Conservation (phyloP, 2,888 invertebrate species). For the Entomobrya proxima region DNA sequence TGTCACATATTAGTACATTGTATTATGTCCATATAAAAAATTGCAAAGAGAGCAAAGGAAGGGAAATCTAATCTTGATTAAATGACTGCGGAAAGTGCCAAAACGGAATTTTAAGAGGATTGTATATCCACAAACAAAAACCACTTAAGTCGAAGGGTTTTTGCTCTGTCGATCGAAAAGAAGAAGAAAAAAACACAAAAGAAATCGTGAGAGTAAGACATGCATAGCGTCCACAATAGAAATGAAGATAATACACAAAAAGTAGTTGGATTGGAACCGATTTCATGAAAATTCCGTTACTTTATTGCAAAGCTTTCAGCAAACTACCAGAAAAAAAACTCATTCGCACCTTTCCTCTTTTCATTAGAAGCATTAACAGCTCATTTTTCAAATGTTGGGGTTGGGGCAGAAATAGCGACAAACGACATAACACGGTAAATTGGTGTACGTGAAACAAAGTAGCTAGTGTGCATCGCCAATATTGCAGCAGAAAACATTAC, state of each 20-base stretch:
- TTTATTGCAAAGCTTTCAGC: conserved; percentile 1
- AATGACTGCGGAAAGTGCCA: conserved; percentile 26
- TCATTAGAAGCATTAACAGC: conserved; percentile 38
- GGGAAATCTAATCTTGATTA: conserved; percentile 33
- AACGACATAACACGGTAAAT: neutral
- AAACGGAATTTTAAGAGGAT: conserved; percentile 23
- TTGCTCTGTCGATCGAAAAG: neutral
- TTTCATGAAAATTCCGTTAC: conserved; percentile 58
- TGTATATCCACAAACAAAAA: conserved; percentile 17
- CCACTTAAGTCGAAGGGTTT: conserved; percentile 6
- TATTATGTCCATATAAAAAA: neutral
- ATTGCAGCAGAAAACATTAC: conserved; percentile 10
- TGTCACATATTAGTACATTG: too few relatives aligned
- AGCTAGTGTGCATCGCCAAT: neutral
- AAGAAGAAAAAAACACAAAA: conserved; percentile 15
- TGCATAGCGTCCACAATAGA: conserved; percentile 27
- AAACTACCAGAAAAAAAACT: conserved; percentile 2
- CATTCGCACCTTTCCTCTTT: conserved; percentile 42
- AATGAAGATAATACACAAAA: conserved; percentile 19
- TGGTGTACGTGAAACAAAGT: neutral
- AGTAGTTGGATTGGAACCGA: conserved; percentile 60
- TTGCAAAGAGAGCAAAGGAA: conserved; percentile 20
- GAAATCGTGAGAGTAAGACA: conserved; percentile 53
- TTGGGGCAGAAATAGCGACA: neutral
- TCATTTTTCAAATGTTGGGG: neutral